phyloP scores from a whole-genome alignment of 1,140 invertebrate genomes.

The Medauroidea extradentata region DNA sequence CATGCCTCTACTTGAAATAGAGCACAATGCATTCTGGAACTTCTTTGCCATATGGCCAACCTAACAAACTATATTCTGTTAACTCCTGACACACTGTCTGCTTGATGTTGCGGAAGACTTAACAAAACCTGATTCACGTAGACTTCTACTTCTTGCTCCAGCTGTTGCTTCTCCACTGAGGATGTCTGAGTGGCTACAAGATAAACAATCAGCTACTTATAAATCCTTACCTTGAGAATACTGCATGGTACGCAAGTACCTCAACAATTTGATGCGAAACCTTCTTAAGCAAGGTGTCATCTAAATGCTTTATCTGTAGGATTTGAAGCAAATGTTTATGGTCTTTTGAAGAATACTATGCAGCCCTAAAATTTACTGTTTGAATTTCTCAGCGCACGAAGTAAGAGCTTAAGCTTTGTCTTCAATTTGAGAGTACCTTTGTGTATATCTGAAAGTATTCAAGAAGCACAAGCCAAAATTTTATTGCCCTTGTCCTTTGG shows the following conservation, averaged over 20 bases:
- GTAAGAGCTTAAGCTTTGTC: no score
- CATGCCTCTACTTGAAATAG: conserved; percentile 19
- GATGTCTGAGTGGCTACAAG: no score
- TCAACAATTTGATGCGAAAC: conserved; percentile 27
- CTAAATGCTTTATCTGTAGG: conserved; percentile 25
- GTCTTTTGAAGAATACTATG: conserved; percentile 31
- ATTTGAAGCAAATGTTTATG: conserved; percentile 32
- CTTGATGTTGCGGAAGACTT: conserved; percentile 29
- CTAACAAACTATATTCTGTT: conserved; percentile 16
- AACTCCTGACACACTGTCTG: conserved; percentile 17
- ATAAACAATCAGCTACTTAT: no score
- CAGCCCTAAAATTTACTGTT: conserved; percentile 28
- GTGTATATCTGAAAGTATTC: no score
- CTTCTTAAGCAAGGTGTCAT: conserved; percentile 37
- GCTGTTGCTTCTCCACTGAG: no score
- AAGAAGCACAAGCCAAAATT: no score
- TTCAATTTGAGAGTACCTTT: no score
- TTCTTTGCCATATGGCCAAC: conserved; percentile 17
- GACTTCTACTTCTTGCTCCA: no score
- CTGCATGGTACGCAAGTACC: no score
- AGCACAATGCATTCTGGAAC: conserved; percentile 10
- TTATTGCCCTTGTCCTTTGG: no score
- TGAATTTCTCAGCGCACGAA: background rate
- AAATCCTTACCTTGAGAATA: no score
- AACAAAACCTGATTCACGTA: conserved; percentile 24